Evolutionary conservation across 2,888 invertebrate species (phyloP), one percentile per base, ranked within the genome.

Genomic region (Dolichomitus sp.): DNA sequence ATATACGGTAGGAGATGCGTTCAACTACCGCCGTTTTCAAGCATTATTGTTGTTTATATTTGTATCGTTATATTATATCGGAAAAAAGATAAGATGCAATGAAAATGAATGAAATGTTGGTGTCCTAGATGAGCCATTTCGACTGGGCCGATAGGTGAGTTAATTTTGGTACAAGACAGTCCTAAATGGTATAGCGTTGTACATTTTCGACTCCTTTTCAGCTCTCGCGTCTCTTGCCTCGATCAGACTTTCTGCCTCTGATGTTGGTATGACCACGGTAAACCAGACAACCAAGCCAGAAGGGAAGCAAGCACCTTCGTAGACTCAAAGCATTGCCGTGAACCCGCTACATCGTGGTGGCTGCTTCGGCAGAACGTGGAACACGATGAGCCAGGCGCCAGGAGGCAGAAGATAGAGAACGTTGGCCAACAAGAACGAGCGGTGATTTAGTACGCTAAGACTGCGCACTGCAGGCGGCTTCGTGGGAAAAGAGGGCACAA

Each of bases 371-470:
- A 19, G 61, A 37, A 37, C 40, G 59, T 77, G 57, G 70, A 74
- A 72, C 65, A 52, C 66, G 73, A 57, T 74, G 75, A 81, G 79
- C 68, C 78, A 72, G 72, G 65, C 66, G 78, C 84, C 78, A 77
- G 84, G 66, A 84, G 80, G 63, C 76, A 76, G 69, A 70, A 85
- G 87, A 81, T 86, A 77, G 85, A 84, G 86, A 73, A 79, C 79
- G 78, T 76, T 85, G 87, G 86, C 87, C 86, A 89, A 87, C 87
- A 90, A 90, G 89, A 89, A 89, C 88, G 87, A 83, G 86, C 85
- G 84, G 91, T 92, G 92, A 92, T 91, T 92, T 92, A 92, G 91
- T 92, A 87, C 88, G 87, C 85, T 82, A 77, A 84, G 87, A 86
- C 87, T 87, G 72, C 75, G 87, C 88, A 87, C 85, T 88, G 88